A percentile compares a stretch with the other conserved stretches of the same genome.
phyloP scores from a whole-genome alignment of 2,888 invertebrate genomes.

The Drosophila prostipennis region DNA sequence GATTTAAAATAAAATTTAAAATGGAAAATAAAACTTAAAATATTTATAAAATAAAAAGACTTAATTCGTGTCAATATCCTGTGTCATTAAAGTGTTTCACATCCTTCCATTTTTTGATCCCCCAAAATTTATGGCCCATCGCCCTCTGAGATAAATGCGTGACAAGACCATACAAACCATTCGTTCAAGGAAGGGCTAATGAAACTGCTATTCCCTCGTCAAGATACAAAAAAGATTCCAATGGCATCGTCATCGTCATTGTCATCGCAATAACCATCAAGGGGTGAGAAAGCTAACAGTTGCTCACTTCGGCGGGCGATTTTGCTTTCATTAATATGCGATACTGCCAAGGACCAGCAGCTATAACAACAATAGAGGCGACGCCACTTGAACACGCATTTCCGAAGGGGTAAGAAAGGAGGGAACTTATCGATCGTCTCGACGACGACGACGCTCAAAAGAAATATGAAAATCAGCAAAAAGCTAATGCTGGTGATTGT shows the following conservation, averaged over 20 bases:
- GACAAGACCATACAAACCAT: conserved; percentile 18
- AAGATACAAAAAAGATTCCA: conserved; percentile 12
- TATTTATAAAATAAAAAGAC: too few relatives aligned
- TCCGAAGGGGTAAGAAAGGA: background rate
- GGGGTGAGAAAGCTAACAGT: conserved; percentile 39
- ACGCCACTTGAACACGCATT: conserved; percentile 36
- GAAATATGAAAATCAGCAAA: conserved; percentile 67
- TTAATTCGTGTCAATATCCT: background rate
- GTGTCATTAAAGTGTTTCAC: background rate
- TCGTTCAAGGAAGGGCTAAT: conserved; percentile 18
- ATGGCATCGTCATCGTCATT: conserved; percentile 16
- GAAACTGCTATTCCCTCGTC: conserved; percentile 22
- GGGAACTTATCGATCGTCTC: conserved; percentile 19
- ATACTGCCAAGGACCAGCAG: conserved; percentile 43
- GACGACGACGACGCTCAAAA: conserved; percentile 6
- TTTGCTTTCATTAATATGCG: conserved; percentile 76
- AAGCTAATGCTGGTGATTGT: conserved; percentile 53
- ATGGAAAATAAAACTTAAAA: too few relatives aligned
- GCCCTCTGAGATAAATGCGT: conserved; percentile 12
- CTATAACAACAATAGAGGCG: conserved; percentile 31
- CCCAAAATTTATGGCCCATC: conserved; percentile 8
- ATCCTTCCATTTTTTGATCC: too few relatives aligned
- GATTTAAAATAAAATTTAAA: too few relatives aligned
- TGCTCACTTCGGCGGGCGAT: conserved; percentile 58
- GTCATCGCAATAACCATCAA: conserved; percentile 12